Base-by-base conservation (phyloP, 2,113 vertebrate species). In the Microcebus ravelobensis region DNA sequence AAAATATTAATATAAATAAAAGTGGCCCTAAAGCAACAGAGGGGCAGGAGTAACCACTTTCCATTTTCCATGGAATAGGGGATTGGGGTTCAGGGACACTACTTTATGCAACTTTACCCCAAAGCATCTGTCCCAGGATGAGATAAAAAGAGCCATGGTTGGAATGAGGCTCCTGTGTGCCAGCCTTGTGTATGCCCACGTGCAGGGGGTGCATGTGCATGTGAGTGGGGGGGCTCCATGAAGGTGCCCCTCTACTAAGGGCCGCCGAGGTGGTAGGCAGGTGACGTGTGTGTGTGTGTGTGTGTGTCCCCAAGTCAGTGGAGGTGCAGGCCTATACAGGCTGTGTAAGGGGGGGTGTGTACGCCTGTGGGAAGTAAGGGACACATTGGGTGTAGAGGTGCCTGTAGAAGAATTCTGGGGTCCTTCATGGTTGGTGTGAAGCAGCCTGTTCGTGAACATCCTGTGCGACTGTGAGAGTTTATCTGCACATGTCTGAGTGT, bases 91-190 rank as follows among this genome's bases (percentile, higher is more conserved):
- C 70, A 71, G 18, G 87, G 39, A 21, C 17, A 13, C 42, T 76
- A 76, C n/a, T 96, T 94, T 63, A 48, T 74, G 52, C 74, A 90
- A 90, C 92, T 97, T 97, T 71, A 48, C 57, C 61, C 21, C 89
- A 87, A 93, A 95, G 63, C 91, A 36, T 74, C 88, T 65, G 17
- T 91, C 83, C 91, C 63, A 73, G 59, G 48, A 50, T 81, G 31
- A 36, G 76, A 15, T 23, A 10, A 76, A n/a, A 52, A 65, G 79
- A 70, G 31, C 6, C 50, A 25, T 8, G 50, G 10, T 21, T 71
- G 42, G 39, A 63, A 92, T 4, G 57, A 67, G 42, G 68, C 52
- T 36, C 70, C 59, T 63, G 15, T 76, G 70, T 5, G 1, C 55
- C 87, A 61, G n/a, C 82, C 61, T 83, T 11, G 8, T 86, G 91